Base-by-base conservation (phyloP, 1,140 invertebrate species). In the Hycleus cichorii region DNA sequence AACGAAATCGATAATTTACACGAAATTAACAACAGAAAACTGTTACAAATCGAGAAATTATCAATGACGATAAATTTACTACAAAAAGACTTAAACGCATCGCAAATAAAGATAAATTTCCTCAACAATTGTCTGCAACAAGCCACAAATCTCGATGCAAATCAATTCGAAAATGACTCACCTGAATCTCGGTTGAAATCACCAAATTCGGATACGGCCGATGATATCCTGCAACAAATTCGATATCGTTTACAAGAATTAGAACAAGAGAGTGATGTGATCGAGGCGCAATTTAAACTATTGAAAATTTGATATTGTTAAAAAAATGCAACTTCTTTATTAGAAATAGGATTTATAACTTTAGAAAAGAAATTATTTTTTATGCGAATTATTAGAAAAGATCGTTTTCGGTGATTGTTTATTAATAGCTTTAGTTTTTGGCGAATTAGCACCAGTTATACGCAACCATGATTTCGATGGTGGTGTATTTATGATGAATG, bases 391-490 rank as follows among this genome's bases (percentile, higher is more conserved):
- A 42, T 42, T 42, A n/a, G 6, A 42, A 42, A 42, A 10, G 5
- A 10, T 11, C 32, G 32, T 32, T 32, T 32, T 32, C 32, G 32
- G 32, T 32, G 32, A 32, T 32, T 32, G 32, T 32, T 32, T 32
- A 32, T 3, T 4, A 32, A 5, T 32, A 32, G 32, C 7, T 32
- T 32, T 32, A 32, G 32, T 45, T 24, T 74, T 67, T 9, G 80
- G 80, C 1, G 80, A 80, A 67, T 81, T 80, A 1, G 76, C 75
- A 8, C 80, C 80, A 0, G 80, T 82, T 40, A 82, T 75, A 51
- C 79, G 71, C 10, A 81, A 67, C 80, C 80, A 82, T 11, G 72
- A 72, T 38, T 63, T 65, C 43, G 64, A 61, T 42, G 64, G 51
- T 9, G 67, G 18, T 18, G 18, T 18, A 18, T 18, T 18, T 18